These are phyloP conservation scores for Chamaea fasciata DNA, from an alignment of 2,113 vertebrate genomes.

Conservation along the genomic window DNA sequence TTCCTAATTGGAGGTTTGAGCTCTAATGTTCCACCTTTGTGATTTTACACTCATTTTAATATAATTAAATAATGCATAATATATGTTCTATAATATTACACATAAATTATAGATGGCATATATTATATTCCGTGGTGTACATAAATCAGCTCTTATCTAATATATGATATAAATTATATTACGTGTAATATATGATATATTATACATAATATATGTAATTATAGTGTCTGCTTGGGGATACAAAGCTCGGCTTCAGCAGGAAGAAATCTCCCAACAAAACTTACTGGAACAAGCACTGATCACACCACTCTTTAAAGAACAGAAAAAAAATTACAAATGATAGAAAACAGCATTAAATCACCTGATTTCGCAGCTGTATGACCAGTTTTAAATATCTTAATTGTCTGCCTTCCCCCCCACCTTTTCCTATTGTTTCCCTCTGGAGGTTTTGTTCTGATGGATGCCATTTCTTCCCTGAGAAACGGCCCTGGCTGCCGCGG, in stretches of 20 bases:
- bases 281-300: neutral
- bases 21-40: neutral
- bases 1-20: neutral
- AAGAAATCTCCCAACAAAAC: neutral
- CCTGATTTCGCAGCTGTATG: neutral
- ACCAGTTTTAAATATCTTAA: neutral
- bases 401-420: neutral
- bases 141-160: neutral
- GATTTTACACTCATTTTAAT: neutral
- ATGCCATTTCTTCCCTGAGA: slow-evolving; percentile 9
- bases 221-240: neutral
- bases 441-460: neutral
- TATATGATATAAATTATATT: neutral
- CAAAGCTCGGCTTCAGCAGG: neutral
- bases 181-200: neutral
- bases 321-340: neutral
- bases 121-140: neutral
- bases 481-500: neutral
- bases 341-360: neutral
- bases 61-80: neutral
- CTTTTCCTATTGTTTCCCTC: neutral
- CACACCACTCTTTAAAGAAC: neutral
- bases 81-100: neutral
- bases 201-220: neutral
- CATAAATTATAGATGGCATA: neutral